Percentiles rank a stretch among this genome's conserved stretches.
These are phyloP conservation scores for Mesocricetus auratus DNA, from an alignment of 2,113 vertebrate species.

Conservation along the genomic window DNA sequence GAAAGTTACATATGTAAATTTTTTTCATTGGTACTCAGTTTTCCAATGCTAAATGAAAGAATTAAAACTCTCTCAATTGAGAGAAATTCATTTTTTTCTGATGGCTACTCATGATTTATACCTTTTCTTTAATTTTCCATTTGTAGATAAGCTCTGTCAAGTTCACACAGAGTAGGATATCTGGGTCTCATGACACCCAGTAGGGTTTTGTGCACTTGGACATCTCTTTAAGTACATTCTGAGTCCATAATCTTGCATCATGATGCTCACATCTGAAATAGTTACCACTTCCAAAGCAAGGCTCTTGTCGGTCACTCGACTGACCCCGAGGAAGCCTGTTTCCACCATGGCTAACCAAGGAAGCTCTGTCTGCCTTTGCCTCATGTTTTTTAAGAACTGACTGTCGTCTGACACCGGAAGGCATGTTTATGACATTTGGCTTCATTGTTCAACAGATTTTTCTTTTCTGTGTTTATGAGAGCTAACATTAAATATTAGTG, in stretches of 20 bases:
- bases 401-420: constrained; percentile 64
- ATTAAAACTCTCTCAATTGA: constrained; percentile 11
- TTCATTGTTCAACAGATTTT: constrained; percentile 72
- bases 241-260: neutral
- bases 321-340: constrained; percentile 6
- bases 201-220: constrained; percentile 21
- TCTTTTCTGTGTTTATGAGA: constrained; percentile 76
- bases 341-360: constrained; percentile 66
- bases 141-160: constrained; percentile 17
- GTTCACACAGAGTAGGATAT: neutral
- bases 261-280: constrained; percentile 16
- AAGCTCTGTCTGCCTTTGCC: constrained; percentile 62
- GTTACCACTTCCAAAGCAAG: constrained; percentile 41
- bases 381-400: constrained; percentile 48
- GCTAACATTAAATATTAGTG: constrained; percentile 60
- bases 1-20: neutral
- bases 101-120: neutral
- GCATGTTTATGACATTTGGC: constrained; percentile 74
- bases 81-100: constrained; percentile 45
- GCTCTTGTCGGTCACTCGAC: constrained; percentile 48
- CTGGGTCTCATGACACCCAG: neutral
- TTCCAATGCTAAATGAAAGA: neutral
- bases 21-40: neutral
- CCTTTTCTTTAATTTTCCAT: constrained; percentile 41
- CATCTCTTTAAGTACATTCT: constrained; percentile 12